These are phyloP conservation scores for Halichoerus grypus DNA, from an alignment of 2,113 vertebrate genomes.

Conservation along the genomic window DNA sequence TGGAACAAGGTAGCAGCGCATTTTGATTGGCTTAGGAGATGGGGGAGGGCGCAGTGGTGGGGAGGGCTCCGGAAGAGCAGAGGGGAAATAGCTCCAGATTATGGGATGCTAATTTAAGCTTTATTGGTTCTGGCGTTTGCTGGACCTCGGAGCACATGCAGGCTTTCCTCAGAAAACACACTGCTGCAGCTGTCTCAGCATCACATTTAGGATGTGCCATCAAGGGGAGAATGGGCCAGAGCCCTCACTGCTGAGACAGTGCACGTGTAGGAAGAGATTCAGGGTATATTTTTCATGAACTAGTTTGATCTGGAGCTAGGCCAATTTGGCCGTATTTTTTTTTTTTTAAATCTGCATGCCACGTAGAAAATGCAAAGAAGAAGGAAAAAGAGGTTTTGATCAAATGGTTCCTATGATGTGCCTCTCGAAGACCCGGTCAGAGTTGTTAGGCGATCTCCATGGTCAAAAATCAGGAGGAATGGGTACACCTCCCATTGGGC, in stretches of 20 bases:
- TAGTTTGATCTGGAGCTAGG: not conserved
- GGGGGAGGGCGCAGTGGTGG: not conserved
- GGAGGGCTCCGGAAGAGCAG: not conserved
- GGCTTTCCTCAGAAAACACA: constrained; percentile 16
- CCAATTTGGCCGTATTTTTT: not conserved
- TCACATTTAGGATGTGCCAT: not conserved
- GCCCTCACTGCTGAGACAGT: not conserved
- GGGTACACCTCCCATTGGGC: not conserved
- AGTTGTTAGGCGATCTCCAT: not conserved
- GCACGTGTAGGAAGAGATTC: not conserved
- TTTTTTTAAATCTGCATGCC: not conserved
- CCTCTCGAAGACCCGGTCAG: not conserved
- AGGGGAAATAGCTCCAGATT: constrained; percentile 37
- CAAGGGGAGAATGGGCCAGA: not conserved
- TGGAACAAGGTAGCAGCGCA: not conserved
- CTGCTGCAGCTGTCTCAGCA: not conserved
- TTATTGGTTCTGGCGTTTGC: constrained; percentile 50
- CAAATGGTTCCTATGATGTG: not conserved
- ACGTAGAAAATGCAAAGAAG: constrained; percentile 4
- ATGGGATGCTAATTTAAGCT: constrained; percentile 53
- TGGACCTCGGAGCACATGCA: constrained; percentile 13
- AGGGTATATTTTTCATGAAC: not conserved
- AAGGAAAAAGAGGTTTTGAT: not conserved
- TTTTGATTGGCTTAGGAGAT: constrained; percentile 55
- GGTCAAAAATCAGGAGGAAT: not conserved